Evolutionary conservation across 2,888 invertebrate species (phyloP).

Genomic region (Tipula confusa): DNA sequence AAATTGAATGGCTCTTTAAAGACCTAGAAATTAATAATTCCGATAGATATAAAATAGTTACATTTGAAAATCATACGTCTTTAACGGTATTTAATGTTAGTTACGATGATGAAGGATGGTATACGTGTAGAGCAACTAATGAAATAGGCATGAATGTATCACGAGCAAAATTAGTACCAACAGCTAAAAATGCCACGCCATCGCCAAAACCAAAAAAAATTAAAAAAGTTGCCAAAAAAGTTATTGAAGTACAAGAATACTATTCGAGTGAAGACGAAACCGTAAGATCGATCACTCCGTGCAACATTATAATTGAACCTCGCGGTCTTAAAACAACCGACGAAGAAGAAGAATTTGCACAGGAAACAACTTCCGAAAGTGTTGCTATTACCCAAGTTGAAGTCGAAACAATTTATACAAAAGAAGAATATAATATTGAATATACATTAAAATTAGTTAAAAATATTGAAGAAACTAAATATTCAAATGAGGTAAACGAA

Average conservation of each 20-base stretch:
- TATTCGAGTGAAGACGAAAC: constrained; percentile 44
- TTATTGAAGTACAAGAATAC: constrained; percentile 35
- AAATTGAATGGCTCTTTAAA: constrained; percentile 82
- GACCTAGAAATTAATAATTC: constrained; percentile 73
- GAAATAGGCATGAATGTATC: constrained; percentile 77
- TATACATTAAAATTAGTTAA: constrained; percentile 48
- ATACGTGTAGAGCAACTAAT: constrained; percentile 80
- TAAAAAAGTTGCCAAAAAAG: constrained; percentile 43
- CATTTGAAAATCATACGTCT: constrained; percentile 66
- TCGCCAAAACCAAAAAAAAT: constrained; percentile 48
- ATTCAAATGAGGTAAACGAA: constrained; percentile 70
- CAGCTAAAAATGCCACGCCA: constrained; percentile 45
- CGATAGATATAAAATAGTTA: constrained; percentile 65
- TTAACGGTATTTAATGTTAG: constrained; percentile 63
- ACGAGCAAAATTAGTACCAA: constrained; percentile 66
- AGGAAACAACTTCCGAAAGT: constrained; percentile 28
- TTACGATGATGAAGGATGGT: constrained; percentile 66
- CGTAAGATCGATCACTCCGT: background rate
- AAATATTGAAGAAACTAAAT: constrained; percentile 56
- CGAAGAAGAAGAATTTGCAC: background rate
- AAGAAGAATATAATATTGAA: constrained; percentile 34
- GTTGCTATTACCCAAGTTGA: background rate
- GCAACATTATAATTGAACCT: background rate
- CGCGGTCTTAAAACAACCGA: background rate
- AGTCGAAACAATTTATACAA: background rate